phyloP scores from a whole-genome alignment of 2,888 invertebrate species.

The Heliconius aoede region DNA sequence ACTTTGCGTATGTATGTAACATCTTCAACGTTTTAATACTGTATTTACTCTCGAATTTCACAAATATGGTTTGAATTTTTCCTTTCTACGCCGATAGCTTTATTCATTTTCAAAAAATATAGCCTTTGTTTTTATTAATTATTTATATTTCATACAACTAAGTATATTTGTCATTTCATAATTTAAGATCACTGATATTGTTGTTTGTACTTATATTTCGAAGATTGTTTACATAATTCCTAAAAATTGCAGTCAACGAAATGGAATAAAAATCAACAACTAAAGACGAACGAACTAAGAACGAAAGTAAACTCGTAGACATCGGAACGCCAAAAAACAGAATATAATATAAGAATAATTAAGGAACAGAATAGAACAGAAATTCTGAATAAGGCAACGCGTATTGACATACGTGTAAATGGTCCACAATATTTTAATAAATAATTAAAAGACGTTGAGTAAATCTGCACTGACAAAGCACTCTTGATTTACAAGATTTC shows the following conservation, averaged over 20 bases:
- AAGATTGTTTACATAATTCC: background rate
- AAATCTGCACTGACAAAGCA: background rate
- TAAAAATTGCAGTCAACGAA: background rate
- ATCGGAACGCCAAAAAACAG: no score
- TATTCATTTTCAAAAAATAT: background rate
- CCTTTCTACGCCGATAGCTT: background rate
- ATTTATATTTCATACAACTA: no score
- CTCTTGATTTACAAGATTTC: constrained; percentile 7
- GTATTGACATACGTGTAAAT: background rate
- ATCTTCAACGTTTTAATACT: constrained; percentile 1
- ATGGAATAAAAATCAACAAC: background rate
- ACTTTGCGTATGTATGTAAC: background rate
- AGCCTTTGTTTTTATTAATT: no score
- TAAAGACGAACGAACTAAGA: background rate
- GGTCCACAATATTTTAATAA: background rate
- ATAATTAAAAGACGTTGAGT: background rate
- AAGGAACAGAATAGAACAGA: no score
- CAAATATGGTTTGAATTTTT: background rate
- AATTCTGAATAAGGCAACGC: background rate
- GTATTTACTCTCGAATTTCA: background rate
- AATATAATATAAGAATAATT: no score
- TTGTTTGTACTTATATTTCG: background rate
- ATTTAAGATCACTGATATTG: background rate
- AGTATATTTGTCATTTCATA: background rate
- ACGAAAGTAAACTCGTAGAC: no score